Evolutionary conservation across 2,888 invertebrate genomes (phyloP).

Genomic region (Hirtodrosophila cameraria): DNA sequence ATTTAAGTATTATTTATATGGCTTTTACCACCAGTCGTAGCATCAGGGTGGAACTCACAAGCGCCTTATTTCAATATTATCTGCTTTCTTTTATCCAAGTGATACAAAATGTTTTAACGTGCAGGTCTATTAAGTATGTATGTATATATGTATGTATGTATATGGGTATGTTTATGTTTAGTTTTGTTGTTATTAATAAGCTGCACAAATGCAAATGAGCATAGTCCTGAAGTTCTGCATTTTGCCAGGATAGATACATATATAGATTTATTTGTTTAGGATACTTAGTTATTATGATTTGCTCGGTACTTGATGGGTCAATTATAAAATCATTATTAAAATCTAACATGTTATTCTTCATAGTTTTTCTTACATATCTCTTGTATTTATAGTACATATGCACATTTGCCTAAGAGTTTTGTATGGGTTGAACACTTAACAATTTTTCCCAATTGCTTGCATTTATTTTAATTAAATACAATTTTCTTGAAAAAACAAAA

Average conservation of each 20-base stretch:
- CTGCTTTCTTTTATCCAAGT: constrained; percentile 7
- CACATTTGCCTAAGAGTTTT: constrained; percentile 40
- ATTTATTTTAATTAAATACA: constrained; percentile 14
- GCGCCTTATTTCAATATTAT: constrained; percentile 4
- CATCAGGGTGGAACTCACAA: constrained; percentile 24
- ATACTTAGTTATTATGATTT: constrained; percentile 49
- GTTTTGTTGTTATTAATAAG: constrained; percentile 30
- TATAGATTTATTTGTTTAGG: constrained; percentile 11
- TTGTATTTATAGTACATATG: constrained; percentile 47
- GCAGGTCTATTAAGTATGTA: constrained; percentile 50
- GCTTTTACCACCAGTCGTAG: constrained; percentile 23
- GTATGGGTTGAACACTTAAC: constrained; percentile 47
- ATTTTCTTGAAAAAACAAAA: constrained; percentile 45
- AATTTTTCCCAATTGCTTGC: constrained; percentile 26
- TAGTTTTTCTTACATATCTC: constrained; percentile 20
- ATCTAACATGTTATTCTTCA: constrained; percentile 29
- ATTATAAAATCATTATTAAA: constrained; percentile 53
- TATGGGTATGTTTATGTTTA: constrained; percentile 34
- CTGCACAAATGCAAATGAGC: constrained; percentile 47
- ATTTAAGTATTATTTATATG: constrained; percentile 24
- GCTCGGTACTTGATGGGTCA: constrained; percentile 41
- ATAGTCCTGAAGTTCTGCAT: constrained; percentile 30
- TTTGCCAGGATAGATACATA: constrained; percentile 15
- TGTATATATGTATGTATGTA: constrained; percentile 30
- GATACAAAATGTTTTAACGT: constrained; percentile 31